These are phyloP conservation scores for Hydrolagus colliei DNA, from an alignment of 2,797 vertebrate genomes.

Conservation along the genomic window DNA sequence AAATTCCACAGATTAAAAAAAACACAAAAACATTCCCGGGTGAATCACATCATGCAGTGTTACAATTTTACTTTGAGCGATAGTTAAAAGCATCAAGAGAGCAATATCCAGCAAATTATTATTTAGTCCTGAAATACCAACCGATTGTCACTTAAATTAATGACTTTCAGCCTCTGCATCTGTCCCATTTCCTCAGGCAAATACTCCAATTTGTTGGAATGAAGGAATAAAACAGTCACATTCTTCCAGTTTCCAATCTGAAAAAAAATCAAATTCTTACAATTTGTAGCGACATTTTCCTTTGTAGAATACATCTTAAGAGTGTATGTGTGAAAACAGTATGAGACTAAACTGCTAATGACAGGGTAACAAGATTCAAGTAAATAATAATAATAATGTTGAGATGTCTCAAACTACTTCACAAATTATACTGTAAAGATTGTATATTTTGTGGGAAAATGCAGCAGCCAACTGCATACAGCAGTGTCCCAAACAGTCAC, in stretches of 20 bases:
- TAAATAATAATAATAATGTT: too few relatives aligned
- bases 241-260: slow-evolving; percentile 91
- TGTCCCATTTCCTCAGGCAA: slow-evolving; percentile 96
- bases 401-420: too few relatives aligned
- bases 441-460: too few relatives aligned
- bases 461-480: too few relatives aligned
- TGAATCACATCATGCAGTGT: neutral
- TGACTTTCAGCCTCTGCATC: slow-evolving; percentile 93
- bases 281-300: neutral
- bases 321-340: too few relatives aligned
- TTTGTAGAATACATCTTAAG: too few relatives aligned
- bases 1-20: neutral
- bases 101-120: neutral
- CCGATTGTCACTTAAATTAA: slow-evolving; percentile 95
- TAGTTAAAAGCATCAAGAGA: neutral
- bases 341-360: too few relatives aligned
- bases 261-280: slow-evolving; percentile 31
- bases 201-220: slow-evolving; percentile 90
- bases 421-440: too few relatives aligned
- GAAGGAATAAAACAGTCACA: slow-evolving; percentile 85
- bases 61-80: neutral
- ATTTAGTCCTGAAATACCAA: slow-evolving; percentile 36
- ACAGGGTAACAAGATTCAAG: too few relatives aligned
- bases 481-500: too few relatives aligned
- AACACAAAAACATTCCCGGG: neutral